A percentile compares a stretch with the other conserved stretches of the same genome.
phyloP scores from a whole-genome alignment of 2,113 vertebrate species.

The Eonycteris spelaea region DNA sequence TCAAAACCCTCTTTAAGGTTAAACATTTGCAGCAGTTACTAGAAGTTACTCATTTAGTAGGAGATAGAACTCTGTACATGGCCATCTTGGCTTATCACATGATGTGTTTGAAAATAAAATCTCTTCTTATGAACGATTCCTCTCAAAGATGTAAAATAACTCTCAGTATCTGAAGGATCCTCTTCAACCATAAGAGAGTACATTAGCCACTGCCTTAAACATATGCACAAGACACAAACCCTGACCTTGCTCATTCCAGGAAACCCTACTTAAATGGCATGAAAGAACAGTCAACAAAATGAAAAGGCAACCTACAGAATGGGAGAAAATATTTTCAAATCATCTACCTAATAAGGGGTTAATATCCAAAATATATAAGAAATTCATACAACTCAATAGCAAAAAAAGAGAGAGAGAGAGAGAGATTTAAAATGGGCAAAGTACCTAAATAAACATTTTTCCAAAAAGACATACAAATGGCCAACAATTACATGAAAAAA shows the following conservation, averaged over 20 bases:
- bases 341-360: neutral
- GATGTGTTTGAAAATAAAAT: neutral
- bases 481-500: neutral
- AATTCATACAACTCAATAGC: neutral
- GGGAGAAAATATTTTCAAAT: neutral
- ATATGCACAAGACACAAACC: neutral
- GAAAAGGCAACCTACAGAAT: neutral
- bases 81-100: neutral
- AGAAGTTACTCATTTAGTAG: neutral
- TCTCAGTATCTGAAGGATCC: neutral
- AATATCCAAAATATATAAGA: neutral
- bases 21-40: neutral
- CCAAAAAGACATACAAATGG: neutral
- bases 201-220: neutral
- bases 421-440: neutral
- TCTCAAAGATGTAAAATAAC: constrained; percentile 21
- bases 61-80: neutral
- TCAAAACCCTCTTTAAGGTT: neutral
- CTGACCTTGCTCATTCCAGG: neutral
- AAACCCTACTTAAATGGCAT: neutral
- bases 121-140: neutral
- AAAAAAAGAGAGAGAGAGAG: too few relatives aligned
- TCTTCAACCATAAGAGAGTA: neutral
- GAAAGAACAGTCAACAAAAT: neutral
- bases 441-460: neutral